phyloP scores from a whole-genome alignment of 2,797 vertebrate genomes.

The Eidolon dupreanum region DNA sequence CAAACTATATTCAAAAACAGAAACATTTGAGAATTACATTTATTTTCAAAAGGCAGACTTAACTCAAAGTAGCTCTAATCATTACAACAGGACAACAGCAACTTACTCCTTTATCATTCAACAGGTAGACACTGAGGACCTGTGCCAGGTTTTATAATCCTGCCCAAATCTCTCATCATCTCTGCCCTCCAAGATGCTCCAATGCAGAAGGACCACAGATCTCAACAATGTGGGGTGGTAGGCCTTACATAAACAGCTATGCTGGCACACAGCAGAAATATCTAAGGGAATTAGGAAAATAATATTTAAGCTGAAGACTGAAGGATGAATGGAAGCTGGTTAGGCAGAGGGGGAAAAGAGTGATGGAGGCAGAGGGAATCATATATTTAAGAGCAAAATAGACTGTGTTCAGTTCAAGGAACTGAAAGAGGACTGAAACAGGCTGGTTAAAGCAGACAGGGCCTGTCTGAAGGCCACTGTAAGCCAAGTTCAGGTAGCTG shows the following conservation, averaged over 20 bases:
- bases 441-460: neutral
- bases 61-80: neutral
- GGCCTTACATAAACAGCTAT: neutral
- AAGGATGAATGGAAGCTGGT: neutral
- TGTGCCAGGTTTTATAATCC: neutral
- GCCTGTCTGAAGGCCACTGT: neutral
- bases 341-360: neutral
- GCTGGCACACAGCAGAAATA: neutral
- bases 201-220: neutral
- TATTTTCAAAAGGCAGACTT: neutral
- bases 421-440: neutral
- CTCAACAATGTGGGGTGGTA: neutral
- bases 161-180: neutral
- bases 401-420: neutral
- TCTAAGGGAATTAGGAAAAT: neutral
- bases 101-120: neutral
- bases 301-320: neutral
- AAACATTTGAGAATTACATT: neutral
- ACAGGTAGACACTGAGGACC: neutral
- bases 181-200: neutral
- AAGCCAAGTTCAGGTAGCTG: neutral
- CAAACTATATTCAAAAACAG: constrained; percentile 38
- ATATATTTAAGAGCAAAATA: neutral
- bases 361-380: neutral
- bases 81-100: neutral